Base-by-base conservation (phyloP, 1,140 invertebrate genomes). In the Hesperophylax magnus region DNA sequence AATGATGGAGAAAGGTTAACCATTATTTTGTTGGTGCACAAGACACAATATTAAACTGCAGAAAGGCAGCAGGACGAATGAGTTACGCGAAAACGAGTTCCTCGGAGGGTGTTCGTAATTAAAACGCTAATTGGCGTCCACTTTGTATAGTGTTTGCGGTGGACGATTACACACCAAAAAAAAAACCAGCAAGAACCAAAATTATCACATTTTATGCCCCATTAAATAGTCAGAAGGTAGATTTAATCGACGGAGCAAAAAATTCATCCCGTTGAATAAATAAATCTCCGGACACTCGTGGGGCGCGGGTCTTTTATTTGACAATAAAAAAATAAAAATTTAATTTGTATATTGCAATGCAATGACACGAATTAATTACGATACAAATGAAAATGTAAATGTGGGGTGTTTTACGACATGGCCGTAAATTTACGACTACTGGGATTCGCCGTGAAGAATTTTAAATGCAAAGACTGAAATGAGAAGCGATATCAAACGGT, bases 291-390 rank as follows among this genome's bases (percentile, higher is more conserved):
- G 20, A 72, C 24, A 72, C n/a, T 24, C n/a, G 69, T 22, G 18
- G 2, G 15, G 3, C 15, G 11, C 39, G 69, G 69, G 69, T 15
- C 20, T 56, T 53, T 72, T 72, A 31, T 72, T 72, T 72, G 69
- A 72, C 27, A 24, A 54, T 18, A 15, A 31, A 15, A 39, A 18
- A 34, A 31, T 27, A 67, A 47, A 14, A 47, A 47, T n/a, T 67
- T 31, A 22, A 31, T 67, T 27, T 61, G 24, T 69, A 69, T 20
- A 34, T 69, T 69, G 65, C 18, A 14, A 24, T 11, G 60, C 65
- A 39, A 69, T 72, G 69, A 72, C 47, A 72, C 69, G 27, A 72
- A 72, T 72, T 72, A 72, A 72, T 72, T 72, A n/a, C 69, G 69
- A 72, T 56, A 54, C 67, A 18, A 72, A 54, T 72, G 20, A 27